A percentile compares a stretch with the other conserved stretches of the same genome.
These are phyloP conservation scores for Balanococcus diminutus DNA, from an alignment of 2,888 invertebrate species.

Conservation along the genomic window DNA sequence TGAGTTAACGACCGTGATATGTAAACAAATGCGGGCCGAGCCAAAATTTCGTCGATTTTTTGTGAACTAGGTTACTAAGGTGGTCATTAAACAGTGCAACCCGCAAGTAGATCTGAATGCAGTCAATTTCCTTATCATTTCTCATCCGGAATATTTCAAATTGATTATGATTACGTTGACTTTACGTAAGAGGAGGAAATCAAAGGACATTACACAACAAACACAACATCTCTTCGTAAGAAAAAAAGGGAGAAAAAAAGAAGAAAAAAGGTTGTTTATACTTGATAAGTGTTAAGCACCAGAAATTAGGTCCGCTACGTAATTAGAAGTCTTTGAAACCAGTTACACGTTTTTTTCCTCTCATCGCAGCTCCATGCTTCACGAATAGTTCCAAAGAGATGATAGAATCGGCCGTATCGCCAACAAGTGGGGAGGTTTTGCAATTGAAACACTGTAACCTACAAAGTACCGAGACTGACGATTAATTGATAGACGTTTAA, in stretches of 20 bases:
- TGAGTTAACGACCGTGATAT: background rate
- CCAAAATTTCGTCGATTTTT: background rate
- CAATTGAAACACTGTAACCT: background rate
- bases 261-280: constrained; percentile 29
- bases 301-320: constrained; percentile 40
- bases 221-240: background rate
- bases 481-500: background rate
- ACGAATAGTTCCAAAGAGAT: background rate
- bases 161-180: constrained; percentile 35
- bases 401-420: background rate
- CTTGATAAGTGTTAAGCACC: constrained; percentile 33
- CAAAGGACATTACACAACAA: constrained; percentile 1
- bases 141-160: constrained; percentile 29
- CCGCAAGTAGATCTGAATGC: constrained; percentile 12
- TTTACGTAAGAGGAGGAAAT: constrained; percentile 31
- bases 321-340: constrained; percentile 40
- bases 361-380: background rate
- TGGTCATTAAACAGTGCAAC: constrained; percentile 23
- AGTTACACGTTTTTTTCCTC: constrained; percentile 21
- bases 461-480: background rate
- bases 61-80: constrained; percentile 16
- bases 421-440: background rate
- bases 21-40: background rate
- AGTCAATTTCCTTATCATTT: constrained; percentile 21
- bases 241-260: background rate